Evolutionary conservation across 2,113 vertebrate genomes (phyloP), one percentile per base, ranked within the genome.

Genomic region (Pterocles gutturalis): DNA sequence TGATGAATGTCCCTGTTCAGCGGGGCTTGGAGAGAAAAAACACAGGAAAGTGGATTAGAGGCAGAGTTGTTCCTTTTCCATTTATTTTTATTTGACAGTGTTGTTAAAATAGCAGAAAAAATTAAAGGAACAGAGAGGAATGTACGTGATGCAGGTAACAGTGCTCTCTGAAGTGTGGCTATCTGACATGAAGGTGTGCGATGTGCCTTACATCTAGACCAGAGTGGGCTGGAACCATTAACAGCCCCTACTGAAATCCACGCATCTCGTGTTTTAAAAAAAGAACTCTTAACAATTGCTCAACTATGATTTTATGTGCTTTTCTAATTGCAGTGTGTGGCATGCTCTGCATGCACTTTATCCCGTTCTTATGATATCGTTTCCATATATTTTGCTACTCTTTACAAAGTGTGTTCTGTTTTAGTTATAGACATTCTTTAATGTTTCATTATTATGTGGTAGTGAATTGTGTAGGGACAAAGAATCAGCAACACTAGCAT

Each of bases 181-280:
- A 3, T 34, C 51, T 46, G 61, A 57, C 26, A 5, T 20, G 55
- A 48, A 31, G 38, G 53, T 31, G 28, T 34, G 49, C 7, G 1
- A 45, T 67, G 29, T 45, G 54, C 24, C 2, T 71, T 77, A 18
- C 6, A 0, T 14, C 16, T 48, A 46, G 33, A 64, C 65, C 33
- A 53, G 43, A 25, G 45, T 2, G 1, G 41, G 29, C 36, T 81
- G 54, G 36, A 71, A 38, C 81, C 21, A 3, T 38, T 73, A 49
- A 20, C 45, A 55, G 55, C 43, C 69, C 24, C n/a, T 54, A 7
- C 57, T 29, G 51, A 36, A 49, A 91, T 77, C 71, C 22, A 6
- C 18, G 11, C 8, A 9, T 10, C 13, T 29, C 0, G 0, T 45
- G 17, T 72, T 75, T 54, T 49, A 38, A 83, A 66, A 87, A 34